Percentiles rank a stretch among this genome's conserved stretches.
Conservation (phyloP, 2,888 invertebrate genomes). For the Tetheella fluctuosa region DNA sequence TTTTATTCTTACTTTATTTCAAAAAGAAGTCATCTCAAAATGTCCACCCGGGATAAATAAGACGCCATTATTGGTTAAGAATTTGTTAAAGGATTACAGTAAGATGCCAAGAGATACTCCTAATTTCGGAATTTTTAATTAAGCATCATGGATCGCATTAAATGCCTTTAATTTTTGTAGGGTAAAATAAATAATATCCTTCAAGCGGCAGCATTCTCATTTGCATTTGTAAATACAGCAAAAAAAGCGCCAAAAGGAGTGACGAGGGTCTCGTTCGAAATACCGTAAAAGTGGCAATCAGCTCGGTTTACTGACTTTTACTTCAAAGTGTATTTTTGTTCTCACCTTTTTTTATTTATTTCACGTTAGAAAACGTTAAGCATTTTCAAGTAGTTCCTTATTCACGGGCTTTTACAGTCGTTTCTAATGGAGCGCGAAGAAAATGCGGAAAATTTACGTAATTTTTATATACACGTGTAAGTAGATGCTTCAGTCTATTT, state of each 20-base stretch:
- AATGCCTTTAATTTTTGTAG: constrained; percentile 8
- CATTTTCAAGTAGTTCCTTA: constrained; percentile 50
- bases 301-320: constrained; percentile 67
- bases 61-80: not conserved
- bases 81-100: not conserved
- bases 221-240: constrained; percentile 67
- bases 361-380: constrained; percentile 48
- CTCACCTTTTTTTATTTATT: constrained; percentile 51
- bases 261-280: constrained; percentile 71
- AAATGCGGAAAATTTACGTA: constrained; percentile 23
- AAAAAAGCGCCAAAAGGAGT: constrained; percentile 63
- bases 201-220: constrained; percentile 42
- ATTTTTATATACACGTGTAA: constrained; percentile 20
- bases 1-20: no score
- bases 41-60: no score
- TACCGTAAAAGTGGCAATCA: constrained; percentile 75
- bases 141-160: not conserved
- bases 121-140: not conserved
- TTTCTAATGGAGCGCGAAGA: constrained; percentile 34
- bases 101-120: not conserved
- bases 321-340: constrained; percentile 67
- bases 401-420: constrained; percentile 39
- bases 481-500: constrained; percentile 19
- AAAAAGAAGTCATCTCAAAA: no score
- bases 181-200: constrained; percentile 35